Percentiles rank a stretch among this genome's conserved stretches.
These are phyloP conservation scores for Mormyrus iriodes DNA, from an alignment of 2,113 vertebrate species.

Conservation along the genomic window DNA sequence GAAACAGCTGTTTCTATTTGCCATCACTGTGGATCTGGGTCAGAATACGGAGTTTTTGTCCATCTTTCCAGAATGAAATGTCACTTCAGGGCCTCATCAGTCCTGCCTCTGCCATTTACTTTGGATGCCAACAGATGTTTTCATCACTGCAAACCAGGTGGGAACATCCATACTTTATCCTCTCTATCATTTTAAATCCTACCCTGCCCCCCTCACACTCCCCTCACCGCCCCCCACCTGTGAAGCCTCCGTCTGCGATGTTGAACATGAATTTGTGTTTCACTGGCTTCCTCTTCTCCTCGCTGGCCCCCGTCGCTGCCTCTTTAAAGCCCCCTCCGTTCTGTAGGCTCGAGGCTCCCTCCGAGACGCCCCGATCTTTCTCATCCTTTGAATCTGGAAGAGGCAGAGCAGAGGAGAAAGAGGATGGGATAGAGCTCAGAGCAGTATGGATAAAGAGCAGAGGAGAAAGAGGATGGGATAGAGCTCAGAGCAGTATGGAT, in stretches of 20 bases:
- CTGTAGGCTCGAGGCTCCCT: constrained; percentile 78
- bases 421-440: constrained; percentile 36
- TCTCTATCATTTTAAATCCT: not conserved
- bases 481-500: constrained; percentile 36
- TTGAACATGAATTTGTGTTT: constrained; percentile 99
- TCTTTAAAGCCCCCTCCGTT: constrained; percentile 89
- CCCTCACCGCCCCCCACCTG: constrained; percentile 61
- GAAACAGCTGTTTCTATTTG: not conserved
- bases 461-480: not conserved
- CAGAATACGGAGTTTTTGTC: not conserved
- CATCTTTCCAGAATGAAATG: not conserved
- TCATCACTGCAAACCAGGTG: not conserved
- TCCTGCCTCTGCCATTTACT: not conserved
- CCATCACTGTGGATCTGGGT: not conserved
- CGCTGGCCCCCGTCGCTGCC: constrained; percentile 42
- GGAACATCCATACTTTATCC: not conserved
- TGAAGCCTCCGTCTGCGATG: constrained; percentile 96
- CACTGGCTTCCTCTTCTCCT: constrained; percentile 76
- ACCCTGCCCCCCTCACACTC: not conserved
- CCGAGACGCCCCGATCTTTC: constrained; percentile 68
- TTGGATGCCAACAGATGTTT: not conserved
- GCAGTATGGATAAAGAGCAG: not conserved
- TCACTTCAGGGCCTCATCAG: not conserved
- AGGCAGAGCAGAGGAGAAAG: not conserved
- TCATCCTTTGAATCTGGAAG: constrained; percentile 56